A percentile compares a stretch with the other conserved stretches of the same genome.
These are phyloP conservation scores for Dendrocincla tyrannina DNA, from an alignment of 2,797 vertebrate species.

Conservation along the genomic window DNA sequence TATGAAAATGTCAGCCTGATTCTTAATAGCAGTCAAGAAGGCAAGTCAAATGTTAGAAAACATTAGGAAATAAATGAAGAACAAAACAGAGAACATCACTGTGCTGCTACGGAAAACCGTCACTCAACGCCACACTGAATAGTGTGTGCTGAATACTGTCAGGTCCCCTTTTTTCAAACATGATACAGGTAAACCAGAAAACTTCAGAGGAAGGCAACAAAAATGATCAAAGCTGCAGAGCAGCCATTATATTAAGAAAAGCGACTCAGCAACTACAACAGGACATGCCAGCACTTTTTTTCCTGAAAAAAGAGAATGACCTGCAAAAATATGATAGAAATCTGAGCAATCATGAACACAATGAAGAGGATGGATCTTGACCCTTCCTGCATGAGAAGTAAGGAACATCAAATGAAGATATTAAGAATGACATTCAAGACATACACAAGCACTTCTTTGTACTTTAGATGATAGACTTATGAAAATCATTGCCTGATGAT, in stretches of 20 bases:
- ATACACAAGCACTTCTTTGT: not conserved
- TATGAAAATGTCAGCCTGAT: constrained; percentile 34
- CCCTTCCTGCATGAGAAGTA: not conserved
- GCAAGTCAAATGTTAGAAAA: constrained; percentile 46
- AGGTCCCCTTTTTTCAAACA: not conserved
- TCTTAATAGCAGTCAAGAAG: constrained; percentile 42
- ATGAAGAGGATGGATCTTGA: not conserved
- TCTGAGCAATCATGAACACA: not conserved
- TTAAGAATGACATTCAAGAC: not conserved
- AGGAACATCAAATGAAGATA: not conserved
- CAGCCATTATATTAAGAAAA: not conserved
- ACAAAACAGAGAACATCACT: constrained; percentile 5
- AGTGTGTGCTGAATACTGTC: not conserved
- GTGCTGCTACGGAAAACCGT: constrained; percentile 12
- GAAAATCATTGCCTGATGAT: not conserved
- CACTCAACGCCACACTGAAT: not conserved
- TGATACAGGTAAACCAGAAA: not conserved
- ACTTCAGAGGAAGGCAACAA: not conserved
- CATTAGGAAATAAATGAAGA: constrained; percentile 35
- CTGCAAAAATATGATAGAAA: not conserved
- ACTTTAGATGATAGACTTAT: not conserved
- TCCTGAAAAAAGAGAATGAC: not conserved
- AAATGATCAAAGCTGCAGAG: not conserved
- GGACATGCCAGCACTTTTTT: not conserved
- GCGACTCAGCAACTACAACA: not conserved